These are phyloP conservation scores for Holacanthella duospinosa DNA, from an alignment of 2,888 invertebrate genomes.

Conservation along the genomic window DNA sequence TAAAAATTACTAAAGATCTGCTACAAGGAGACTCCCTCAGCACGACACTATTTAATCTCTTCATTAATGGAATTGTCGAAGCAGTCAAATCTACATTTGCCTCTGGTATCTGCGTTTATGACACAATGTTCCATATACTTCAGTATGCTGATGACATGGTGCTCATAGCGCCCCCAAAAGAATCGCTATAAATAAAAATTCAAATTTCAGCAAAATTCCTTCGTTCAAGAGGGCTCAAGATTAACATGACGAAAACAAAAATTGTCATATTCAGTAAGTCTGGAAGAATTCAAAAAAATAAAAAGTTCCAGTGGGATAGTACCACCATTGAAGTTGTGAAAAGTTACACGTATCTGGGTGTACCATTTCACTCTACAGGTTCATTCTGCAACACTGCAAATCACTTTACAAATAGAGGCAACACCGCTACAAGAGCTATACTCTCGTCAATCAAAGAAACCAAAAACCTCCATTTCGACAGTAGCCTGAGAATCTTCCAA, in stretches of 20 bases:
- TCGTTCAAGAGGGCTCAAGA: background rate
- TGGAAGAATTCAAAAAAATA: background rate
- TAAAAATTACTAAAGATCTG: too few species aligned
- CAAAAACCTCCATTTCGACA: too few species aligned
- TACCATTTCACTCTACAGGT: background rate
- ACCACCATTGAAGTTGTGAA: background rate
- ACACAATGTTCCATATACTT: too few species aligned
- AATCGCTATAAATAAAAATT: background rate
- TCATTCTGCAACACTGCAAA: background rate
- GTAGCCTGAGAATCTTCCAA: background rate
- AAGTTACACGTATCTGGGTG: background rate
- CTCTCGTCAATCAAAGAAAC: background rate
- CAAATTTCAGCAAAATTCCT: background rate
- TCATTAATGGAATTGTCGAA: too few species aligned
- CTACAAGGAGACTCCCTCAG: too few species aligned
- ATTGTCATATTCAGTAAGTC: background rate
- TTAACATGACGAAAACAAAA: background rate
- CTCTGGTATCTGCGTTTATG: too few species aligned
- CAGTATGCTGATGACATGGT: too few species aligned
- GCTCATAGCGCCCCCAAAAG: too few species aligned
- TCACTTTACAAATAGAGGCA: background rate
- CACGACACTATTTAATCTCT: too few species aligned
- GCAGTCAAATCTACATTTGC: too few species aligned
- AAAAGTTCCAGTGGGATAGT: background rate
- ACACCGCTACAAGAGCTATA: background rate